Base-by-base conservation (phyloP, 2,888 invertebrate genomes). In the Teleiodes luculella region DNA sequence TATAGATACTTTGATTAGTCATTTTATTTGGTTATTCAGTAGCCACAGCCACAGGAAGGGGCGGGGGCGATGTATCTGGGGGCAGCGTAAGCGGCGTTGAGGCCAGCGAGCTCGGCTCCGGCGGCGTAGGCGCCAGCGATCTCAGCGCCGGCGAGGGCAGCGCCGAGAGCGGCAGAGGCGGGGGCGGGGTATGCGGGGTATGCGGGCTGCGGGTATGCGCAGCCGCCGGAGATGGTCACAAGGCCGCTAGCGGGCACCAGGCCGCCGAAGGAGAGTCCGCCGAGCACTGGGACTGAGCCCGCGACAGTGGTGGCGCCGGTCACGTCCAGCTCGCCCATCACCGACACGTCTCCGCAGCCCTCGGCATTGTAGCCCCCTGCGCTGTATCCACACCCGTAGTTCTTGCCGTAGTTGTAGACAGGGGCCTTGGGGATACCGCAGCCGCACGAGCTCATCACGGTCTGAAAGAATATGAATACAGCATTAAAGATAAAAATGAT, bases 51-150 rank as follows among this genome's bases (percentile, higher is more conserved):
- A n/a, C n/a, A n/a, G n/a, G n/a, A n/a, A n/a, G n/a, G n/a, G n/a
- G n/a, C n/a, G n/a, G n/a, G n/a, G n/a, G n/a, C 79, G 11, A 66
- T 53, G 56, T 81, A 76, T 46, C 70, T 64, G 47, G 79, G 78
- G 3, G 66, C 53, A 33, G 81, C 82, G 51, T 64, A 64, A 54
- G 79, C 76, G 31, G 70, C 80, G 13, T 77, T 67, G 59, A 77
- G 74, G 41, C 74, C 72, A 7, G 18, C 24, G 14, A n/a, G n/a
- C n/a, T 28, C 37, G 46, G 7, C 16, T 35, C 36, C 77, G 18
- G 65, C 70, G 11, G 76, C 78, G 13, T 68, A 70, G 55, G n/a
- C n/a, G n/a, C 46, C 18, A 11, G 39, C 39, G 24, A 24, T 24
- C 24, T 24, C 24, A 39, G 39, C 39, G 10, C 10, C 39, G 10